Base-by-base conservation (phyloP, 2,888 invertebrate genomes). In the Cheiracanthium punctorium region DNA sequence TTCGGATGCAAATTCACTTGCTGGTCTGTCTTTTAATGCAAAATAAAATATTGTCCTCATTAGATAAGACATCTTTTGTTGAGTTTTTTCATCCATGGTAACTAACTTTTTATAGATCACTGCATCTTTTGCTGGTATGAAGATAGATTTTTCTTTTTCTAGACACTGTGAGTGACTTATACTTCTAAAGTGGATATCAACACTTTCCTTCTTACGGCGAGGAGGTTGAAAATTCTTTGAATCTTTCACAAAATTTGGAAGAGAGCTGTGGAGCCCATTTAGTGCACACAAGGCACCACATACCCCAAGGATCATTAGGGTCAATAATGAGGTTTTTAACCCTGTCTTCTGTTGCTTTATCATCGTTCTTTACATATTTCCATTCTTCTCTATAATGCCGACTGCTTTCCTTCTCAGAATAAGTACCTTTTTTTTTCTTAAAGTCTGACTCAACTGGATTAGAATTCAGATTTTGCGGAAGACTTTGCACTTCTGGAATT, bases 11-110 rank as follows among this genome's bases (percentile, higher is more conserved):
- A 41, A 70, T 4, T 70, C 70, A 37, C 2, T 70, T 12, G 37
- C 70, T 1, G 37, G 1, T 65, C 65, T 65, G 28, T 65, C n/a
- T 7, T 65, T 65, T 24, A 65, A 12, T 7, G 65, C 65, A 24
- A 65, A 30, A n/a, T 65, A 24, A 24, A 65, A 65, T 12, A 65
- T n/a, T 10, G 17, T 65, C 28, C 65, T 65, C 65, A 65, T 65
- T 4, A 65, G 7, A 65, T 10, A 4, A 20, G 2, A 20, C 65
- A 65, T 65, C 24, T 24, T 65, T 14, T 65, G 5, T 4, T 12
- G 28, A 14, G n/a, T n/a, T 24, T 65, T 4, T 14, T 10, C 4
- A 65, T 24, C 4, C 2, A 65, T 24, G 1, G 1, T 10, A 10
- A 17, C 24, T 7, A 65, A 7, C 65, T 65, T 7, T 30, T 65